Conservation (phyloP, 2,113 vertebrate species). For the Pollimyrus isidori region DNA sequence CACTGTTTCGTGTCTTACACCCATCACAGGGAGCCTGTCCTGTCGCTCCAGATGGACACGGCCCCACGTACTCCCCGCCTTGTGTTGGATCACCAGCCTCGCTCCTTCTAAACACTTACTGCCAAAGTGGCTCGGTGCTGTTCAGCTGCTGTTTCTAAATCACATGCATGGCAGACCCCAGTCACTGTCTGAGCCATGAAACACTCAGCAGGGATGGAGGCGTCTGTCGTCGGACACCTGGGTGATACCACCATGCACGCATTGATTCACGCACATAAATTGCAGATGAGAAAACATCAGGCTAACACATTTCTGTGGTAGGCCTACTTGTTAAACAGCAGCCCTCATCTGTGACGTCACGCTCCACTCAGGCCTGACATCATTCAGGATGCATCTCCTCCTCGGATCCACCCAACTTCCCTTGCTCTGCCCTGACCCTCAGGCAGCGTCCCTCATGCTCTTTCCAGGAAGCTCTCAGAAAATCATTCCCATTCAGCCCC, state of each 20-base stretch:
- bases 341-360: neutral
- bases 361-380: neutral
- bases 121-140: neutral
- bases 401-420: neutral
- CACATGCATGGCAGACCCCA: neutral
- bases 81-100: neutral
- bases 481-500: neutral
- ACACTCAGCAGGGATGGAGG: neutral
- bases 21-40: neutral
- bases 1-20: neutral
- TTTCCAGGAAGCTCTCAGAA: neutral
- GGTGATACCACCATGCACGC: neutral
- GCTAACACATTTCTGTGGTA: neutral
- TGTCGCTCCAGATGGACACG: neutral
- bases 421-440: neutral
- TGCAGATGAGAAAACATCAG: neutral
- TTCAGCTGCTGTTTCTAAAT: neutral
- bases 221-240: neutral
- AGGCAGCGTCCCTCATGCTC: neutral
- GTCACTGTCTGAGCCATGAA: neutral
- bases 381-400: neutral
- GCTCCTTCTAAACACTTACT: neutral
- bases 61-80: neutral
- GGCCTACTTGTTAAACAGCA: neutral
- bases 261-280: neutral